Evolutionary conservation across 2,113 vertebrate species (phyloP).

Genomic region (Numenius arquata): DNA sequence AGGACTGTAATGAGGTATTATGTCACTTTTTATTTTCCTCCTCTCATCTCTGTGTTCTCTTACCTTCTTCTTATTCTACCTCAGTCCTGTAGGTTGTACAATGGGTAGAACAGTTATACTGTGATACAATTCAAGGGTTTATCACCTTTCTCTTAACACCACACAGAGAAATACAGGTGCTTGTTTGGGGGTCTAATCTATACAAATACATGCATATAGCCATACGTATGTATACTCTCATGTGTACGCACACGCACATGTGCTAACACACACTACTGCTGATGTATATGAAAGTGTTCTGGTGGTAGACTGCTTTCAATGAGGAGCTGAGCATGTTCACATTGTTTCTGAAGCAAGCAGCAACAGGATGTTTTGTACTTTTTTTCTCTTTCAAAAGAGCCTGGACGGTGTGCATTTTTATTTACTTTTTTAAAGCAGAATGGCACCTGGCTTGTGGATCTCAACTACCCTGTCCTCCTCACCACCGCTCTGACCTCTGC

Average conservation of each 20-base stretch:
- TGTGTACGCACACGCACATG: background rate
- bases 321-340: background rate
- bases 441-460: background rate
- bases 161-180: background rate
- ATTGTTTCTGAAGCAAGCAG: background rate
- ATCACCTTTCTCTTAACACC: background rate
- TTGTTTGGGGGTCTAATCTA: background rate
- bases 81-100: background rate
- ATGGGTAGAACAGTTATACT: background rate
- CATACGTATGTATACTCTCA: background rate
- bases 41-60: background rate
- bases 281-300: background rate
- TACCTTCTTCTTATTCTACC: background rate
- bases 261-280: background rate
- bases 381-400: background rate
- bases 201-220: background rate
- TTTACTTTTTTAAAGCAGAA: background rate
- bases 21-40: background rate
- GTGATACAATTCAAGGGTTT: background rate
- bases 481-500: background rate
- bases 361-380: background rate
- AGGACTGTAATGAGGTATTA: background rate
- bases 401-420: background rate
- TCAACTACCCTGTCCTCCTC: background rate
- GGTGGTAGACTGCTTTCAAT: background rate